Percentiles rank a stretch among this genome's conserved stretches.
phyloP scores from a whole-genome alignment of 2,888 invertebrate genomes.

The Lutraria lutraria region DNA sequence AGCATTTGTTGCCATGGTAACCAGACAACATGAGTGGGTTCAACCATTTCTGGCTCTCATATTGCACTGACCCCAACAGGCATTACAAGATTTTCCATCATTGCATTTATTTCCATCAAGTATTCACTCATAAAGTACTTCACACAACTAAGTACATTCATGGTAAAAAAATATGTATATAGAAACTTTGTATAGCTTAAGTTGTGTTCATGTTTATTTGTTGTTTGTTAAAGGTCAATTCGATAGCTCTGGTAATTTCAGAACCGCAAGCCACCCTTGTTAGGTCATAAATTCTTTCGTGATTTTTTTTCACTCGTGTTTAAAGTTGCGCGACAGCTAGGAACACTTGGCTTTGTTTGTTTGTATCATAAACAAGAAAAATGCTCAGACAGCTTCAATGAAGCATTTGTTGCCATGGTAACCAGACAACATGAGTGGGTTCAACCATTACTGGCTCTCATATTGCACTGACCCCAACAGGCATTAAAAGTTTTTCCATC shows the following conservation, averaged over 20 bases:
- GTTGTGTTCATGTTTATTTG: too few species aligned
- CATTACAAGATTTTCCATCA: not conserved
- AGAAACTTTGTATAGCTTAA: too few species aligned
- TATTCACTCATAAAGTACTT: too few species aligned
- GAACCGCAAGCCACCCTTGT: too few species aligned
- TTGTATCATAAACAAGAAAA: not conserved
- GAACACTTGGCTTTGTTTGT: too few species aligned
- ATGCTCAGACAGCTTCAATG: constrained; percentile 30
- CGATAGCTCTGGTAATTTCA: too few species aligned
- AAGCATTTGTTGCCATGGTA: constrained; percentile 62
- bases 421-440: constrained; percentile 75
- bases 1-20: constrained; percentile 63
- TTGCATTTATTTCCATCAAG: not conserved
- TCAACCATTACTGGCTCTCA: constrained; percentile 79
- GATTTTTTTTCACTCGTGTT: too few species aligned
- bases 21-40: constrained; percentile 76
- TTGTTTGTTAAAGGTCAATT: too few species aligned
- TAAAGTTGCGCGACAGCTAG: too few species aligned
- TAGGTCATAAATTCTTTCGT: too few species aligned
- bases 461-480: constrained; percentile 35
- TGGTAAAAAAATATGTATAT: too few species aligned
- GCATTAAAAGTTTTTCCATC: not conserved
- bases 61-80: constrained; percentile 36
- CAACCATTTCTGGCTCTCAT: constrained; percentile 78
- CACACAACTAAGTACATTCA: too few species aligned